Conservation (phyloP, 2,888 invertebrate genomes). For the Horisme vitalbata region DNA sequence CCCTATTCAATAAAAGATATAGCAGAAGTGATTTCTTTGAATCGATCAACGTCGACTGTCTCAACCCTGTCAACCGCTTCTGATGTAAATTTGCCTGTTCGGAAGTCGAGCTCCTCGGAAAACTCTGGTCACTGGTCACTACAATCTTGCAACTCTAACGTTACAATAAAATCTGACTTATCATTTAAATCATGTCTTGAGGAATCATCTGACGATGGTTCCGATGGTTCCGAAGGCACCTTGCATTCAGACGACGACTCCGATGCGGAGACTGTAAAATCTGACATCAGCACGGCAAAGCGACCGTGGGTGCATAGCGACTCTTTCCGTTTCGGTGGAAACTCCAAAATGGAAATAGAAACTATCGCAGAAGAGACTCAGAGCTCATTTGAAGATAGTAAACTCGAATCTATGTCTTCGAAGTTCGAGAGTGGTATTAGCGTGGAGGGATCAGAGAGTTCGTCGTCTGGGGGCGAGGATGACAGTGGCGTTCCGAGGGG, state of each 20-base stretch:
- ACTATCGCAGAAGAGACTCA: slow-evolving; percentile 55
- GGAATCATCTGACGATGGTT: slow-evolving; percentile 69
- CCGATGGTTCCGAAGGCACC: slow-evolving; percentile 65
- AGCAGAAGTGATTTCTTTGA: slow-evolving; percentile 68
- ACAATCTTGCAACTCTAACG: slow-evolving; percentile 70
- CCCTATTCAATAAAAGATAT: slow-evolving; percentile 75
- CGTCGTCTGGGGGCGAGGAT: slow-evolving; percentile 65
- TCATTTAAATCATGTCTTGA: slow-evolving; percentile 71
- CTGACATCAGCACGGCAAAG: slow-evolving; percentile 66
- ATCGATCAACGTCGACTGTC: slow-evolving; percentile 57
- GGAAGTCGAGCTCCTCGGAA: slow-evolving; percentile 75
- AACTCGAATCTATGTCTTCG: slow-evolving; percentile 54
- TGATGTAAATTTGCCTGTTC: slow-evolving; percentile 62
- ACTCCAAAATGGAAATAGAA: slow-evolving; percentile 50
- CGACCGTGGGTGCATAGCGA: slow-evolving; percentile 75
- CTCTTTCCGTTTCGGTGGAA: slow-evolving; percentile 67
- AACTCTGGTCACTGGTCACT: slow-evolving; percentile 74
- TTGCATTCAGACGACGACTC: slow-evolving; percentile 74
- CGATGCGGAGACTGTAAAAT: slow-evolving; percentile 72
- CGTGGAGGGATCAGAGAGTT: slow-evolving; percentile 63
- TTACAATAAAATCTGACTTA: slow-evolving; percentile 66
- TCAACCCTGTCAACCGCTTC: slow-evolving; percentile 64
- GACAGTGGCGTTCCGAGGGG: slow-evolving; percentile 73
- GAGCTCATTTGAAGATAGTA: slow-evolving; percentile 45
- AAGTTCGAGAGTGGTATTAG: slow-evolving; percentile 72